Percentiles rank a stretch among this genome's conserved stretches.
Evolutionary conservation across 2,797 vertebrate genomes (phyloP).

Genomic region (Allobates femoralis): DNA sequence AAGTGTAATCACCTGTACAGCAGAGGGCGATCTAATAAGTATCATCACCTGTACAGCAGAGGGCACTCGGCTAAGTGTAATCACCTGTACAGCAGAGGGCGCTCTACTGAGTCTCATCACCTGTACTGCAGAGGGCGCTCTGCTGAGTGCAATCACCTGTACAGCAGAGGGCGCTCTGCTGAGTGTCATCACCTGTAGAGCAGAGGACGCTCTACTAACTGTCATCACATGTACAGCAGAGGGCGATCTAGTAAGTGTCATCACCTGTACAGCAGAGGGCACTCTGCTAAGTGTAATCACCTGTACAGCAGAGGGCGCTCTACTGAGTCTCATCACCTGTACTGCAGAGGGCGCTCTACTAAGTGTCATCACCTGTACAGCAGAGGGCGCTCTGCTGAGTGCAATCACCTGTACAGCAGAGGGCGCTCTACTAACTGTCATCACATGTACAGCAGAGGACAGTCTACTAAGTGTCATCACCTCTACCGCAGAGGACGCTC

Average conservation of each 20-base stretch:
- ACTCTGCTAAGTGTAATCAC: background rate
- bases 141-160: too few species aligned
- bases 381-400: background rate
- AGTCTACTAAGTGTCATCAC: background rate
- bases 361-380: too few species aligned
- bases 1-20: background rate
- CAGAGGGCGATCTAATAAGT: background rate
- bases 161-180: background rate
- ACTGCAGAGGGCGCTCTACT: background rate
- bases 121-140: background rate
- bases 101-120: background rate
- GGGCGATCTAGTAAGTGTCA: too few species aligned
- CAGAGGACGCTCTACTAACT: background rate
- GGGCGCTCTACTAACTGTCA: background rate
- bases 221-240: background rate
- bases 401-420: background rate
- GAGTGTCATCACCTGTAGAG: background rate
- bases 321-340: too few species aligned
- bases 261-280: background rate
- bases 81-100: background rate
- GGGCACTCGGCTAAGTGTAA: background rate
- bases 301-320: background rate
- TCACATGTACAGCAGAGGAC: background rate
- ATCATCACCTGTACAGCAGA: background rate
- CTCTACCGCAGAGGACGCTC: background rate